These are phyloP conservation scores for Callyntrura guangdongensis DNA, from an alignment of 2,888 invertebrate genomes.

Conservation along the genomic window DNA sequence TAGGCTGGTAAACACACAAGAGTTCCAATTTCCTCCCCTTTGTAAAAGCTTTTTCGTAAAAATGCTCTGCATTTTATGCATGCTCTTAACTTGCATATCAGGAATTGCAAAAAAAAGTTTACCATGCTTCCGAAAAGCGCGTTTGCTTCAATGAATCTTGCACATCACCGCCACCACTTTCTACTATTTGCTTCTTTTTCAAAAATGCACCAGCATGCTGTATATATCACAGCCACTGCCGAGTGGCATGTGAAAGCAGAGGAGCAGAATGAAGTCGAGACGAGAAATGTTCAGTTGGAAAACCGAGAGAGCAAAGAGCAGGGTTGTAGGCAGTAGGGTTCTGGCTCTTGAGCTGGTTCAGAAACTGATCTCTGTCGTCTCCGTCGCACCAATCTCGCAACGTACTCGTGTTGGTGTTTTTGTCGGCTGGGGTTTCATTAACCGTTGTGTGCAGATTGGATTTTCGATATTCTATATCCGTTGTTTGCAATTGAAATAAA, in stretches of 20 bases:
- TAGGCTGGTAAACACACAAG: background rate
- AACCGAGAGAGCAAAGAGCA: slow-evolving; percentile 76
- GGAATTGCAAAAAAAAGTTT: slow-evolving; percentile 69
- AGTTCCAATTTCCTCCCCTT: background rate
- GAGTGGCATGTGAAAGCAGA: background rate
- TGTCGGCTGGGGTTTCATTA: slow-evolving; percentile 43
- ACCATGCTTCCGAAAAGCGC: background rate
- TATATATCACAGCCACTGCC: background rate
- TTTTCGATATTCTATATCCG: slow-evolving; percentile 48
- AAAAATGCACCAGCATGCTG: slow-evolving; percentile 32
- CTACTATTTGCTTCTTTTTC: background rate
- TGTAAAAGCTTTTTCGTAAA: slow-evolving; percentile 2
- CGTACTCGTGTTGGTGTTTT: slow-evolving; percentile 35
- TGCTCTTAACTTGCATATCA: slow-evolving; percentile 59
- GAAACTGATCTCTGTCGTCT: slow-evolving; percentile 57
- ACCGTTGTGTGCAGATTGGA: background rate
- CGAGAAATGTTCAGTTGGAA: slow-evolving; percentile 59
- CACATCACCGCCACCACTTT: background rate
- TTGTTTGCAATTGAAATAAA: slow-evolving; percentile 51
- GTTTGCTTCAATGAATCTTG: slow-evolving; percentile 4
- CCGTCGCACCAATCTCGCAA: background rate
- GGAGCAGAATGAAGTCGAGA: slow-evolving; percentile 44
- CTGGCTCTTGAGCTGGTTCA: slow-evolving; percentile 75
- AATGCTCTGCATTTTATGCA: slow-evolving; percentile 59
- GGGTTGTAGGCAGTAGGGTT: slow-evolving; percentile 75